phyloP scores from a whole-genome alignment of 2,797 vertebrate genomes.

The Chrysocyon brachyurus region DNA sequence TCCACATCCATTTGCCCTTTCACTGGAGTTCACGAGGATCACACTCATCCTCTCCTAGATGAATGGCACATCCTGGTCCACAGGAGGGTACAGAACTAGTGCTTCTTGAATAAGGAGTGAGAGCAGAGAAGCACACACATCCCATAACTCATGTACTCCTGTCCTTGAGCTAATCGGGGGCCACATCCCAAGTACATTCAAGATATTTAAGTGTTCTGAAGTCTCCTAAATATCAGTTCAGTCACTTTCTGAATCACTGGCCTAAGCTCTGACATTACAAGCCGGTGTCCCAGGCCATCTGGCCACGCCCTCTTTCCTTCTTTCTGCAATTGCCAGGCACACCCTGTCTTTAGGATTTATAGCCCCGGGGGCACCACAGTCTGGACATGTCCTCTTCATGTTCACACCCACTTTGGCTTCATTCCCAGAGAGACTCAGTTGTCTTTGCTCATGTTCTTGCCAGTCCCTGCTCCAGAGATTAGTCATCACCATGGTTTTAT shows the following conservation, averaged over 20 bases:
- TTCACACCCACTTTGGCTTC: not conserved
- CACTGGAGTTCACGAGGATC: not conserved
- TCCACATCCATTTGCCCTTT: not conserved
- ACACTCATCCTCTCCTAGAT: not conserved
- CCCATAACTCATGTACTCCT: not conserved
- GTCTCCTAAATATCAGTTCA: not conserved
- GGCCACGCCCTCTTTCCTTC: not conserved
- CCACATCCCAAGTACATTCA: not conserved
- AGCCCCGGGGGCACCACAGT: too few species aligned
- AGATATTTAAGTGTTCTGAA: not conserved
- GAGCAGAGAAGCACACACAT: not conserved
- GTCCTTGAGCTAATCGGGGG: not conserved
- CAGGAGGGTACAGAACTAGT: not conserved
- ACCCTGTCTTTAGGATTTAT: not conserved
- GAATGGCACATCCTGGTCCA: not conserved
- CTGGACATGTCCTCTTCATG: accelerated
- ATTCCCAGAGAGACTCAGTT: accelerated
- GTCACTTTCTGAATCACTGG: not conserved
- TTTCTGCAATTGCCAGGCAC: not conserved
- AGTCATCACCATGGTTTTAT: not conserved
- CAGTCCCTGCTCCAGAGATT: not conserved
- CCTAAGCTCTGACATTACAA: not conserved
- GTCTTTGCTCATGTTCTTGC: not conserved
- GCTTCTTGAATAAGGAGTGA: not conserved
- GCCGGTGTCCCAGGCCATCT: not conserved